Evolutionary conservation across 2,113 vertebrate genomes (phyloP).

Genomic region (Pyxicephalus adspersus): DNA sequence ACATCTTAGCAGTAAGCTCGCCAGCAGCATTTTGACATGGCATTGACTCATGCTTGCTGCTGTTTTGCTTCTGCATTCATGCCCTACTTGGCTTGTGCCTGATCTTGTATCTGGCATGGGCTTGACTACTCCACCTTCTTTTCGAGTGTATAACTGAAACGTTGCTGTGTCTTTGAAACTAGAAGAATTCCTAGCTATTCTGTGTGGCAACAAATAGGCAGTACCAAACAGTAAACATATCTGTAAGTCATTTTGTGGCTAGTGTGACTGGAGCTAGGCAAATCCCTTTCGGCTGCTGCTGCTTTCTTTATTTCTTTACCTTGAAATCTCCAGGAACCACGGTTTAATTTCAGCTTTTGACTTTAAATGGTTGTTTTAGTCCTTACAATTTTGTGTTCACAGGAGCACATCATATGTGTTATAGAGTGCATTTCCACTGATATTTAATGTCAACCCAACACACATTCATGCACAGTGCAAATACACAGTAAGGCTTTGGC

Average conservation of each 20-base stretch:
- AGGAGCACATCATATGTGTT: too few species aligned
- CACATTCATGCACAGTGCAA: too few species aligned
- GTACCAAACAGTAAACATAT: background rate
- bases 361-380: too few species aligned
- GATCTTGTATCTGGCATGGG: conserved; percentile 20
- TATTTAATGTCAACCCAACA: too few species aligned
- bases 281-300: too few species aligned
- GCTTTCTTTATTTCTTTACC: too few species aligned
- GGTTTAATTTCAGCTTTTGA: too few species aligned
- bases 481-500: too few species aligned
- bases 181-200: background rate
- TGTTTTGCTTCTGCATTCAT: conserved; percentile 19
- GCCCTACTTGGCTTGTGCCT: conserved; percentile 33
- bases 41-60: background rate
- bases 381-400: too few species aligned
- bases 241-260: background rate
- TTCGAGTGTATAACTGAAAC: background rate
- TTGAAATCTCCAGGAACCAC: too few species aligned
- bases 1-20: conserved; percentile 36
- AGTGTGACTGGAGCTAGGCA: too few species aligned
- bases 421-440: too few species aligned
- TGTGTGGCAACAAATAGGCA: background rate
- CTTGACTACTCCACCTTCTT: conserved; percentile 16
- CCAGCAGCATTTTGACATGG: conserved; percentile 21
- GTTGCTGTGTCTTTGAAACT: background rate